Evolutionary conservation across 2,113 vertebrate genomes (phyloP).

Genomic region (Elephas maximus): DNA sequence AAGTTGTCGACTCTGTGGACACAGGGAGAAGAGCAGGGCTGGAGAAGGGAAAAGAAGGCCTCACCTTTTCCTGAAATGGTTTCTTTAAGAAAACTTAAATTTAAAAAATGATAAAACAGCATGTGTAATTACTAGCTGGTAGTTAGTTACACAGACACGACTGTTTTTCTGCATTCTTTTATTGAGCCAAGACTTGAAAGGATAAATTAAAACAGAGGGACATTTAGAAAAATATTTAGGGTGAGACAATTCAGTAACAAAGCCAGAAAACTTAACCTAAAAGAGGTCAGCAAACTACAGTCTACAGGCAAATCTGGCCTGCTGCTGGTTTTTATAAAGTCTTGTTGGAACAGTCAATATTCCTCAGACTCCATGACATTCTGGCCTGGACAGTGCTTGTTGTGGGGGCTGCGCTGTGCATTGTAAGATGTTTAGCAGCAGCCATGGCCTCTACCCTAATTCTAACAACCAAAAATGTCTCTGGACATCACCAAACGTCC

Average conservation of each 20-base stretch:
- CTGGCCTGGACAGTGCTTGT: too few relatives aligned
- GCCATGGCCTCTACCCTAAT: neutral
- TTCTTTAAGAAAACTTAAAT: constrained; percentile 41
- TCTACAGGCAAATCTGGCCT: too few relatives aligned
- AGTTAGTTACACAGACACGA: neutral
- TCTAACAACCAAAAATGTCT: neutral
- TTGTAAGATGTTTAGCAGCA: neutral
- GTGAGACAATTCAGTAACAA: constrained; percentile 32
- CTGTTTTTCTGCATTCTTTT: neutral
- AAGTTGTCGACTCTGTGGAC: neutral
- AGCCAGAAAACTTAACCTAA: neutral
- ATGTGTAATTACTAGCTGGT: neutral
- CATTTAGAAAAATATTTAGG: neutral
- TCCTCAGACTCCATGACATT: too few relatives aligned
- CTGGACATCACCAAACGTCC: neutral
- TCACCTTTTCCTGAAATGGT: neutral
- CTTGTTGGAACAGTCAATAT: too few relatives aligned
- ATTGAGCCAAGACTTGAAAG: constrained; percentile 47
- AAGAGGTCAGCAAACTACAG: neutral
- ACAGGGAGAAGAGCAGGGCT: neutral
- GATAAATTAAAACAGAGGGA: constrained; percentile 13
- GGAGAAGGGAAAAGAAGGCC: neutral
- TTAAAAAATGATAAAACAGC: neutral
- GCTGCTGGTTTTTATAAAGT: too few relatives aligned
- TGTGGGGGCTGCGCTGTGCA: too few relatives aligned